Percentiles rank a stretch among this genome's conserved stretches.
Conservation (phyloP, 2,888 invertebrate genomes). For the Parnassius glacialis region DNA sequence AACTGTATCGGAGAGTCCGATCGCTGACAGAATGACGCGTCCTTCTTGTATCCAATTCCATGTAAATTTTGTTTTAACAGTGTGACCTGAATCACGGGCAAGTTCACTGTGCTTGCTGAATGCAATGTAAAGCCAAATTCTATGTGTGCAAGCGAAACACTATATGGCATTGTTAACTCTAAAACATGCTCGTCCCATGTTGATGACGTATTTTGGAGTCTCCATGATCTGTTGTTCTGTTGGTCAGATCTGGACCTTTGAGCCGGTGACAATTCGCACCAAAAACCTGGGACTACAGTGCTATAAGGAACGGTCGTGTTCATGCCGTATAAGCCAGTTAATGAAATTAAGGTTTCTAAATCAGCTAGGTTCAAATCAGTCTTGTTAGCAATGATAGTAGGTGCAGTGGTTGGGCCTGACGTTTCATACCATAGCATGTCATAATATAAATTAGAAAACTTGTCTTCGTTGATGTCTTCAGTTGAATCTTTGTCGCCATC, state of each 20-base stretch:
- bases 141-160: conserved; percentile 91
- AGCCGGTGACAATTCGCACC: conserved; percentile 96
- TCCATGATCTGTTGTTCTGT: conserved; percentile 93
- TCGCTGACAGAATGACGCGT: conserved; percentile 67
- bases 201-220: conserved; percentile 91
- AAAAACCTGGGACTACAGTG: conserved; percentile 95
- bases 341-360: conserved; percentile 84
- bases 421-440: conserved; percentile 68
- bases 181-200: conserved; percentile 97
- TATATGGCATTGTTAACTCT: conserved; percentile 91
- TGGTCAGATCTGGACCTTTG: conserved; percentile 94
- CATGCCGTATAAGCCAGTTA: conserved; percentile 88
- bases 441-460: conserved; percentile 73
- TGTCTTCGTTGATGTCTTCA: conserved; percentile 87
- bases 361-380: conserved; percentile 79
- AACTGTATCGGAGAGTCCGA: conserved; percentile 66
- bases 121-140: conserved; percentile 93
- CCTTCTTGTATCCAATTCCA: conserved; percentile 78
- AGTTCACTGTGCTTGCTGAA: conserved; percentile 85
- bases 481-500: conserved; percentile 86
- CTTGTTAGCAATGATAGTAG: conserved; percentile 81
- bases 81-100: conserved; percentile 90
- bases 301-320: conserved; percentile 83
- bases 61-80: conserved; percentile 81
- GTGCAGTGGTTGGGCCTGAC: conserved; percentile 50